Conservation (phyloP, 2,797 vertebrate species). For the Artibeus jamaicensis region DNA sequence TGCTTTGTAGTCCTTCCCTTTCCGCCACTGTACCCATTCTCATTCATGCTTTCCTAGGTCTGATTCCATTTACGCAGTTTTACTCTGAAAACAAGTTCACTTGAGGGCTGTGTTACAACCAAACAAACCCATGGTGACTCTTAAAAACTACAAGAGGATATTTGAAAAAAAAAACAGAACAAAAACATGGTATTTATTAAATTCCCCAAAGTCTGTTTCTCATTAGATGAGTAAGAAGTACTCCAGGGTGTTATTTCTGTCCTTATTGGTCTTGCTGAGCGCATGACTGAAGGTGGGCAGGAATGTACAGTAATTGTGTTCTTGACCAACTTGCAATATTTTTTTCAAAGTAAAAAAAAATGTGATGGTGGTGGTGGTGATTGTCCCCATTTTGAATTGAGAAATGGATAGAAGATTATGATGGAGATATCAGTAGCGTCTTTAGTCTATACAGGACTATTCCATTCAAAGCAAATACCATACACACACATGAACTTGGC, state of each 20-base stretch:
- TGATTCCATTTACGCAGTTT: not conserved
- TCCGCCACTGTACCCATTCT: not conserved
- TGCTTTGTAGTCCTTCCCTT: not conserved
- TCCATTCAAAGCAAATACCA: not conserved
- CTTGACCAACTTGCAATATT: not conserved
- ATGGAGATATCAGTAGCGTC: not conserved
- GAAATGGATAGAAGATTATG: not conserved
- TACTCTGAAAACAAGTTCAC: slow-evolving; percentile 31
- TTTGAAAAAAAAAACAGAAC: slow-evolving; percentile 17
- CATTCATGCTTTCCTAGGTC: not conserved
- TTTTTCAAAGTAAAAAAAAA: not conserved
- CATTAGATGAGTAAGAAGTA: slow-evolving; percentile 51
- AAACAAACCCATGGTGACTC: not conserved
- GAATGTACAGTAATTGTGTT: not conserved
- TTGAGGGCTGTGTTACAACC: slow-evolving; percentile 25
- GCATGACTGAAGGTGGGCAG: slow-evolving; percentile 22
- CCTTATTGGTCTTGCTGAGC: slow-evolving; percentile 29
- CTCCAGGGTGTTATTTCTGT: slow-evolving; percentile 55
- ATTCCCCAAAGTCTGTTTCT: slow-evolving; percentile 52
- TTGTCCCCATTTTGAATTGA: not conserved
- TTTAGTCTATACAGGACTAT: not conserved
- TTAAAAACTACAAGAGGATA: slow-evolving; percentile 41
- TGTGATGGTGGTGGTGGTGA: not conserved
- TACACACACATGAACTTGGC: not conserved
- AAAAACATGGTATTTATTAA: slow-evolving; percentile 36